Percentiles rank a stretch among this genome's conserved stretches.
Evolutionary conservation across 2,797 vertebrate species (phyloP).

Genomic region (Otolemur crassicaudatus): DNA sequence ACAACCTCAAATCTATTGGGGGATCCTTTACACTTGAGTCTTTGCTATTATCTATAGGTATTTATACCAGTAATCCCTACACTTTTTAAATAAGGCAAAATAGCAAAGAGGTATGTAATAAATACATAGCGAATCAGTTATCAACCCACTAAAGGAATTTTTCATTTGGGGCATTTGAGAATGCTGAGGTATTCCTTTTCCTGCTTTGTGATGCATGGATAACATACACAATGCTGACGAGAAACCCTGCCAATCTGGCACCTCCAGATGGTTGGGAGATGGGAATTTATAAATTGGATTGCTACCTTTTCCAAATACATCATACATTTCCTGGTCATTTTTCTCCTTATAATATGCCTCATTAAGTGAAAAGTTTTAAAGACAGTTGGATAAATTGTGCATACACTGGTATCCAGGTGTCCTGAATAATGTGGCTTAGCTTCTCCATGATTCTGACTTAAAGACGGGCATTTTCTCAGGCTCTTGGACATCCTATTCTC

Average conservation of each 20-base stretch:
- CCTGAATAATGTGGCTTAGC: conserved; percentile 30
- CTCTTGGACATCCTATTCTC: neutral
- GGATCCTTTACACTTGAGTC: conserved; percentile 69
- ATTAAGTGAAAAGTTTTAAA: conserved; percentile 80
- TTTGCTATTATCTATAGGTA: conserved; percentile 72
- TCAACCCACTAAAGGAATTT: conserved; percentile 55
- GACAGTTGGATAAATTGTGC: conserved; percentile 54
- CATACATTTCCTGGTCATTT: conserved; percentile 55
- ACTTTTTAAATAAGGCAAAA: conserved; percentile 71
- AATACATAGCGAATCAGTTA: conserved; percentile 54
- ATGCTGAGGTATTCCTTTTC: conserved; percentile 49
- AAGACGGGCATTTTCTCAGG: neutral
- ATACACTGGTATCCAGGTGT: conserved; percentile 36
- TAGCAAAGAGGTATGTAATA: conserved; percentile 54
- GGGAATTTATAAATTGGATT: conserved; percentile 49
- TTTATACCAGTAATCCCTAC: conserved; percentile 71
- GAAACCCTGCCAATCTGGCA: neutral
- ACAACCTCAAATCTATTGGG: conserved; percentile 53
- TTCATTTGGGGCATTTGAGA: conserved; percentile 43
- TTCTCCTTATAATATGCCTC: conserved; percentile 79
- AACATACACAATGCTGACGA: conserved; percentile 42
- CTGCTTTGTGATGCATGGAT: conserved; percentile 54
- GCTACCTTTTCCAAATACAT: conserved; percentile 57
- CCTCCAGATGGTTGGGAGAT: conserved; percentile 48
- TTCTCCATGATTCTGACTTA: neutral